phyloP scores from a whole-genome alignment of 2,797 vertebrate species.

The Chelon auratus region DNA sequence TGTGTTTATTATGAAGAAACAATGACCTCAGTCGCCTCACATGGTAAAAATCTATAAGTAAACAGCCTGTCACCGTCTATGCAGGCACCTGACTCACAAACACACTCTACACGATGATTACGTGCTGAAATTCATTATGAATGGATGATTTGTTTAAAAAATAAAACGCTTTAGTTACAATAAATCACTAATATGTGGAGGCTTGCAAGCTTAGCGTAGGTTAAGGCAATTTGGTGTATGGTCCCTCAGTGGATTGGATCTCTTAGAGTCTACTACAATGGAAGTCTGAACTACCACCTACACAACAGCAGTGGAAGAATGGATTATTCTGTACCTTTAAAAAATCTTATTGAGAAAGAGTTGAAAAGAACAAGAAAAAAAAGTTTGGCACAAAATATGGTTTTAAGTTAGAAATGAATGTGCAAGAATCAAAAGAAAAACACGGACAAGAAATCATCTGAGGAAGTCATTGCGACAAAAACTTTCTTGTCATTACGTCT shows the following conservation, averaged over 20 bases:
- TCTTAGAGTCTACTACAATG: not conserved
- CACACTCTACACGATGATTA: not conserved
- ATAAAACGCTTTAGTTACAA: not conserved
- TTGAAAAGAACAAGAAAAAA: too few relatives aligned
- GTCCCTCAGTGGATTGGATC: not conserved
- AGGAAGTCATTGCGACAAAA: too few relatives aligned
- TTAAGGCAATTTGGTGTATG: not conserved
- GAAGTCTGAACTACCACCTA: not conserved
- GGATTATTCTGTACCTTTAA: not conserved
- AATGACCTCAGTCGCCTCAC: conserved; percentile 14
- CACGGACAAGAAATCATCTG: too few relatives aligned
- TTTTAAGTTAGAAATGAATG: too few relatives aligned
- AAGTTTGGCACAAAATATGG: too few relatives aligned
- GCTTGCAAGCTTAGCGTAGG: too few relatives aligned
- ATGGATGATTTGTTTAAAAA: not conserved
- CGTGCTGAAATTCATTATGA: not conserved
- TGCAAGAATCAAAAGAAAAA: too few relatives aligned
- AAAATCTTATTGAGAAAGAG: too few relatives aligned
- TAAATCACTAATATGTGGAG: not conserved
- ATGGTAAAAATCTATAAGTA: conserved; percentile 25
- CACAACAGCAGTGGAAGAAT: not conserved
- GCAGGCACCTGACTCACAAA: not conserved
- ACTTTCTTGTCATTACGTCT: too few relatives aligned
- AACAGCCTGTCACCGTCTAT: conserved; percentile 18
- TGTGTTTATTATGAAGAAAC: conserved; percentile 38